Conservation (phyloP, 2,113 vertebrate species). For the Gallinago paraguaiae region DNA sequence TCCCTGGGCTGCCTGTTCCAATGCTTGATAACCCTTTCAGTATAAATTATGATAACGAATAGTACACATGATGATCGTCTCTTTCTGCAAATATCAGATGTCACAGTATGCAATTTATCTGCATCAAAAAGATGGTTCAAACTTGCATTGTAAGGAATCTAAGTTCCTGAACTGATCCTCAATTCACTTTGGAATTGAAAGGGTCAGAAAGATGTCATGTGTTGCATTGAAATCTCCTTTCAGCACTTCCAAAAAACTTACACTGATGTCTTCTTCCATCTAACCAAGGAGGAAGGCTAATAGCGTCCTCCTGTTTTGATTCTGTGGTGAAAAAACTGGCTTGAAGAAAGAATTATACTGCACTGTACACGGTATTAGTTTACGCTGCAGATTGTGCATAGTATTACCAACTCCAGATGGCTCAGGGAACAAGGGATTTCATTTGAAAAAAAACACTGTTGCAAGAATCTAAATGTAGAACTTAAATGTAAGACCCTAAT, state of each 20-base stretch:
- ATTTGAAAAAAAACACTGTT: neutral
- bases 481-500: neutral
- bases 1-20: too few relatives aligned
- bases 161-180: neutral
- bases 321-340: neutral
- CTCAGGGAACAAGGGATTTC: conserved; percentile 17
- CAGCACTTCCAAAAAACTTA: neutral
- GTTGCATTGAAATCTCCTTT: neutral
- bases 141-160: neutral
- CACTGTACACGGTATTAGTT: neutral
- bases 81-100: neutral
- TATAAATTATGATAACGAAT: neutral
- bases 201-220: neutral
- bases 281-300: neutral
- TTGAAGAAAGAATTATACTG: neutral
- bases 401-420: conserved; percentile 35
- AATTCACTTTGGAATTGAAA: neutral
- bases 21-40: too few relatives aligned
- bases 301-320: neutral
- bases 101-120: neutral
- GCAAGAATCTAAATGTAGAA: neutral
- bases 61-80: neutral
- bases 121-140: neutral
- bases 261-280: neutral
- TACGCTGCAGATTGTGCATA: neutral